Base-by-base conservation (phyloP, 2,797 vertebrate genomes). In the Liasis olivaceus region DNA sequence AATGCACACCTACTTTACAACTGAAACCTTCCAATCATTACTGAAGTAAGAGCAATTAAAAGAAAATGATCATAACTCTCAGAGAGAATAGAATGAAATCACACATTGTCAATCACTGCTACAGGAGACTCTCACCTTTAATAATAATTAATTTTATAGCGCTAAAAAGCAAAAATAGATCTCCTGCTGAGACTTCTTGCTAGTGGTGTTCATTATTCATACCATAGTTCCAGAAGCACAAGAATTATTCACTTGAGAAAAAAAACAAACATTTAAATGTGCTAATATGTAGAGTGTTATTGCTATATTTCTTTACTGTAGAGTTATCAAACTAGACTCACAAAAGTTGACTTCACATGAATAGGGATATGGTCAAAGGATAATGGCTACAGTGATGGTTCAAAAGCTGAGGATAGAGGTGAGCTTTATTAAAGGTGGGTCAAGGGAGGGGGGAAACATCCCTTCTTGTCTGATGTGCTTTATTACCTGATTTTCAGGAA, bases 131-230 rank as follows among this genome's bases (percentile, higher is more conserved):
- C 69, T 59, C 5, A 31, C 60, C 89, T 91, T 87, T 77, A 63
- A 28, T 26, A 56, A 84, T 91, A 93, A 89, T 90, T 91, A 93
- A 93, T 91, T 88, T 85, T 26, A 56, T 15, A 90, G 59, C 64
- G 66, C 84, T 66, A 47, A 77, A 56, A 86, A 87, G 54, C 60
- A 87, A 22, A 90, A 94, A 60, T 58, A 4, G 24, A 72, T 51
- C 31, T 87, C 81, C 72, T 64, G 31, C 66, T 63, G 91, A 89
- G 87, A 87, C 6, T 11, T 66, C 56, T 93, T 93, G 59, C 60
- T 89, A 87, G 24, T 84, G 56, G 42, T 89, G 56, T 87, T 85
- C 69, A 72, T 84, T 31, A 88, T 56, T 93, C 84, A 51, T 54
- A 72, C 84, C 62, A 42, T 66, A 87, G 28, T 9, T 87, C 54